Percentiles rank a stretch among this genome's conserved stretches.
phyloP scores from a whole-genome alignment of 2,113 vertebrate genomes.

The Carettochelys insculpta region DNA sequence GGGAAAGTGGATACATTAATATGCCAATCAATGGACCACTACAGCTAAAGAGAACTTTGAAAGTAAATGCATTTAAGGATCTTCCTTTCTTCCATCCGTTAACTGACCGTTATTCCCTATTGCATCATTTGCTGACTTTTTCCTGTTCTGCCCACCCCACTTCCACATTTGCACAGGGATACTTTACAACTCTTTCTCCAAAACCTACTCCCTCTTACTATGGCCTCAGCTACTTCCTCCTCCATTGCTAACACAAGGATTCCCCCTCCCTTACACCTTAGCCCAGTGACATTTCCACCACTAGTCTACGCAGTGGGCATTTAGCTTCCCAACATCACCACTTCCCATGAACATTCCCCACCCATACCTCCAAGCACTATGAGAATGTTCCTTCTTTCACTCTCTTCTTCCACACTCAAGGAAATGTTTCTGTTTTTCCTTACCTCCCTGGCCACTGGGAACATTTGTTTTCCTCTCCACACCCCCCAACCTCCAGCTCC shows the following conservation, averaged over 20 bases:
- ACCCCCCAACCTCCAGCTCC: no score
- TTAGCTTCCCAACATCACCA: background rate
- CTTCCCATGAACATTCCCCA: background rate
- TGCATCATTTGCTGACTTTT: background rate
- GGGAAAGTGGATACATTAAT: background rate
- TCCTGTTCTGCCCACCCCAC: background rate
- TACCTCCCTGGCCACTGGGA: background rate
- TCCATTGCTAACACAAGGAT: background rate
- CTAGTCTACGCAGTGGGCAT: background rate
- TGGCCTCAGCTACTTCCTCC: background rate
- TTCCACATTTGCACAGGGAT: background rate
- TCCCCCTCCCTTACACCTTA: background rate
- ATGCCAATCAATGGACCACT: background rate
- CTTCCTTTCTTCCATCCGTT: background rate
- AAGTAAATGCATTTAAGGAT: background rate
- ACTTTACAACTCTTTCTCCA: background rate
- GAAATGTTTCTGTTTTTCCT: background rate
- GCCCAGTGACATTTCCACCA: background rate
- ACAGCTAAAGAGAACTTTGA: background rate
- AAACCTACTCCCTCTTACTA: background rate
- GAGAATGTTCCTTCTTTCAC: background rate
- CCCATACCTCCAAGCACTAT: background rate
- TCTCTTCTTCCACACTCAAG: background rate
- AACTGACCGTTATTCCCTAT: background rate
- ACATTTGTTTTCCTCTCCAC: background rate